Evolutionary conservation across 2,797 vertebrate genomes (phyloP), one percentile per base, ranked within the genome.

Genomic region (Parotocinclus haroldoi): DNA sequence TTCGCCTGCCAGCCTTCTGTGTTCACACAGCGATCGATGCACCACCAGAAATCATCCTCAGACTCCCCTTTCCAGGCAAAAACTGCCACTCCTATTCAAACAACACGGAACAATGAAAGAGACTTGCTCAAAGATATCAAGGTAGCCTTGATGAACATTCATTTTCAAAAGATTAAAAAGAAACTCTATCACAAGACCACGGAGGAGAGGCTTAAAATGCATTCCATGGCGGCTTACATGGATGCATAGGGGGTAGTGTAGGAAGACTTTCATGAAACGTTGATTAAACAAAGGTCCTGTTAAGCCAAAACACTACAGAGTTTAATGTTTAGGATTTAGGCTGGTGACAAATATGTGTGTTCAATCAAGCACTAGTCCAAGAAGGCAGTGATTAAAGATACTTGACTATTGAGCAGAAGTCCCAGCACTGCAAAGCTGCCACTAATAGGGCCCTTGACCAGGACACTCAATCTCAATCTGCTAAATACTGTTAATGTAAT

Each of bases 41-140:
- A 99, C 96, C 96, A 99, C 96, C 96, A 99, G 89, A 99, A 99
- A 84, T 99, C 96, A 60, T 98, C 96, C 85, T 99, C 96, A 0
- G 96, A 97, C 81, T 99, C 96, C 19, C 96, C 96, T 74, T 99
- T 99, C 96, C 96, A 99, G 46, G 96, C 95, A 82, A 99, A 99
- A 80, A 99, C 96, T 0, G 95, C 89, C 17, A 99, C 93, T 76
- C 95, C 96, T 99, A 52, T 63, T 45, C 58, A 40, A 65, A 38
- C 57, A 44, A 42, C 9, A 7, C 49, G 48, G 49, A 53, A 39
- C 72, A 56, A 53, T 50, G 58, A n/a, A 60, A 14, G 14, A 50
- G 38, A 7, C 14, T 56, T 8, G 48, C 10, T 13, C 14, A 49
- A 63, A 14, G 13, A 36, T n/a, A 9, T 2, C 37, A 53, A 13